Percentiles rank a stretch among this genome's conserved stretches.
phyloP scores from a whole-genome alignment of 2,113 vertebrate species.

The Thunnus maccoyii region DNA sequence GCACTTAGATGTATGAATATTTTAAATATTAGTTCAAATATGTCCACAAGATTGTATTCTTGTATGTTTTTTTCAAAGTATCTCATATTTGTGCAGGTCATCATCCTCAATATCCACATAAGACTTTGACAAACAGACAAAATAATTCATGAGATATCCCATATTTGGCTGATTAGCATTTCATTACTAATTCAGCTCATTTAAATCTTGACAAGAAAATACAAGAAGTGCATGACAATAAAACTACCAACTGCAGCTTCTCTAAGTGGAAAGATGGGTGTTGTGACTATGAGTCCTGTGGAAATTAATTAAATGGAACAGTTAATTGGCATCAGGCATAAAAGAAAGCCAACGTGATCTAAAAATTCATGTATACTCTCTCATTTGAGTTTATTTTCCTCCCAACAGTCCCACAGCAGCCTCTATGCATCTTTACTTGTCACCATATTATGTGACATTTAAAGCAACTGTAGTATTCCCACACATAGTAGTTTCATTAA shows the following conservation, averaged over 20 bases:
- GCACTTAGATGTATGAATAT: slow-evolving; percentile 88
- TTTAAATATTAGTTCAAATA: background rate
- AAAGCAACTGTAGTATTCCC: background rate
- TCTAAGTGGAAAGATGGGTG: background rate
- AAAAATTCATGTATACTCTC: background rate
- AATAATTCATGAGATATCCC: background rate
- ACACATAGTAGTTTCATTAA: slow-evolving; percentile 6
- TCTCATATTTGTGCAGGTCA: background rate
- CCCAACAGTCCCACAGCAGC: background rate
- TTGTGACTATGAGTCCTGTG: background rate
- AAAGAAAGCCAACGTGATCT: background rate
- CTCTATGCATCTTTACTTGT: background rate
- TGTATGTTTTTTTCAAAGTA: no score
- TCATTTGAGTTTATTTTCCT: slow-evolving; percentile 6
- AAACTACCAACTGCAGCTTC: slow-evolving; percentile 2
- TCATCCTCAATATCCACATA: background rate
- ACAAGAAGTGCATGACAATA: background rate
- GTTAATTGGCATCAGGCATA: no score
- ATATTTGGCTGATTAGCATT: background rate
- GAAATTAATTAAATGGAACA: background rate
- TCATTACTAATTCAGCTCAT: background rate
- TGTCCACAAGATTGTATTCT: background rate
- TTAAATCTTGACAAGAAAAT: slow-evolving; percentile 20
- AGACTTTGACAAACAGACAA: background rate
- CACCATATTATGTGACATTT: slow-evolving; percentile 19